Evolutionary conservation across 2,797 vertebrate species (phyloP).

Genomic region (Melanotaenia maccullochi): DNA sequence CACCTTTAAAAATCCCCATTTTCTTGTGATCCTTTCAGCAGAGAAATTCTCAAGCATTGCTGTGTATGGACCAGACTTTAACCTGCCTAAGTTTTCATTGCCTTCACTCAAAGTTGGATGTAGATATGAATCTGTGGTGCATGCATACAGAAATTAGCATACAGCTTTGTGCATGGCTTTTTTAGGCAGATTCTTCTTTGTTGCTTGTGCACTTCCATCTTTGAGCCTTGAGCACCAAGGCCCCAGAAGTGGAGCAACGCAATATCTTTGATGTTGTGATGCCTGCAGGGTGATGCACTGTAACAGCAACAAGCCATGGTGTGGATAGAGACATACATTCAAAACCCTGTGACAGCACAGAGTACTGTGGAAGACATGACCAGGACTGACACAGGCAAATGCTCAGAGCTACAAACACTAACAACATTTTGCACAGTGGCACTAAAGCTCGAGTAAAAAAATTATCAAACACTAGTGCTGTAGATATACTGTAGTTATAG

Average conservation of each 20-base stretch:
- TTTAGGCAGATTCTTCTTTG: constrained; percentile 53
- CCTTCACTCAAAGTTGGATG: background rate
- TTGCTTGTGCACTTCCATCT: constrained; percentile 37
- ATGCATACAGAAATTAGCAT: constrained; percentile 34
- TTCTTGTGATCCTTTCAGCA: background rate
- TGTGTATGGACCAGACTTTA: background rate
- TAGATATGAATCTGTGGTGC: constrained; percentile 18
- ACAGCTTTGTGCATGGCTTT: constrained; percentile 44
- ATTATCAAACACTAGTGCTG: background rate
- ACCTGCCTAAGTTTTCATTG: background rate
- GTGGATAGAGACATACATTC: constrained; percentile 13
- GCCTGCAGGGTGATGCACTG: constrained; percentile 51
- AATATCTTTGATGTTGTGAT: constrained; percentile 63
- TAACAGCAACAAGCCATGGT: constrained; percentile 14
- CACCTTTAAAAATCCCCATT: too few relatives aligned
- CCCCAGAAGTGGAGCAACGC: constrained; percentile 65
- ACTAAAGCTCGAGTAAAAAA: constrained; percentile 12
- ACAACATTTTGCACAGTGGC: constrained; percentile 1
- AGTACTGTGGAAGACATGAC: constrained; percentile 37
- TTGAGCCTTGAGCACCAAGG: constrained; percentile 49
- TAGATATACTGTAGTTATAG: background rate
- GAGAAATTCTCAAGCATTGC: too few relatives aligned
- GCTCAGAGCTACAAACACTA: constrained; percentile 7
- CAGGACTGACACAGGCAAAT: constrained; percentile 23
- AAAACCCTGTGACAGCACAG: constrained; percentile 42